These are phyloP conservation scores for Chaetodon auriga DNA, from an alignment of 2,113 vertebrate genomes.

Conservation along the genomic window DNA sequence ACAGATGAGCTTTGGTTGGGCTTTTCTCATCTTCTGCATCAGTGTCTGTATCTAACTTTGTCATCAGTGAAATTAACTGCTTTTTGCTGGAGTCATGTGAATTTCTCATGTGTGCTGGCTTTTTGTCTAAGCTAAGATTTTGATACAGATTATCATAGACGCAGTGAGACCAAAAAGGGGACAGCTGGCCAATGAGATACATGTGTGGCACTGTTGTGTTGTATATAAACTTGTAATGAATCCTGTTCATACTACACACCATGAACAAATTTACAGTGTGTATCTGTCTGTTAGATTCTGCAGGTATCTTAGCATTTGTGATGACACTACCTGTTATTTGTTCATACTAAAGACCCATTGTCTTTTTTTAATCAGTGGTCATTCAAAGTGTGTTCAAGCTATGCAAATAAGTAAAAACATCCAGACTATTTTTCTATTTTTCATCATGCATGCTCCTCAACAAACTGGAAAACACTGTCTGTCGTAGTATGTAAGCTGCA, in stretches of 20 bases:
- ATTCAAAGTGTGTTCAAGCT: constrained; percentile 47
- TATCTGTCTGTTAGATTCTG: constrained; percentile 1
- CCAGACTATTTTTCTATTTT: constrained; percentile 9
- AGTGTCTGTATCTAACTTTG: constrained; percentile 33
- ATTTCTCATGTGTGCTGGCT: not conserved
- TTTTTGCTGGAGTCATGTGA: constrained; percentile 10
- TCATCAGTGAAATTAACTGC: constrained; percentile 4
- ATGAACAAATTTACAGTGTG: constrained; percentile 34
- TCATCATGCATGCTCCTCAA: constrained; percentile 33
- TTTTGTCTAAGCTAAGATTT: constrained; percentile 26
- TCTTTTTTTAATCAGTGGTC: constrained; percentile 40
- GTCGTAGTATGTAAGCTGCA: constrained; percentile 39
- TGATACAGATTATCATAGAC: constrained; percentile 42
- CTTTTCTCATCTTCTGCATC: constrained; percentile 28
- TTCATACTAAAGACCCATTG: constrained; percentile 39
- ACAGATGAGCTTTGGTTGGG: not conserved
- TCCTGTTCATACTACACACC: constrained; percentile 13
- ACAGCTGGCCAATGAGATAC: constrained; percentile 34
- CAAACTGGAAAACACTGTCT: constrained; percentile 30
- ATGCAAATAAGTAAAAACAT: constrained; percentile 43
- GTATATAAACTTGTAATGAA: constrained; percentile 46
- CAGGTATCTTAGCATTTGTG: constrained; percentile 19
- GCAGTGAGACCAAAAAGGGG: constrained; percentile 63
- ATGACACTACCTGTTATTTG: constrained; percentile 17
- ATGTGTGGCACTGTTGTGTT: constrained; percentile 21